Base-by-base conservation (phyloP, 2,888 invertebrate genomes). In the Diarsia rubi region DNA sequence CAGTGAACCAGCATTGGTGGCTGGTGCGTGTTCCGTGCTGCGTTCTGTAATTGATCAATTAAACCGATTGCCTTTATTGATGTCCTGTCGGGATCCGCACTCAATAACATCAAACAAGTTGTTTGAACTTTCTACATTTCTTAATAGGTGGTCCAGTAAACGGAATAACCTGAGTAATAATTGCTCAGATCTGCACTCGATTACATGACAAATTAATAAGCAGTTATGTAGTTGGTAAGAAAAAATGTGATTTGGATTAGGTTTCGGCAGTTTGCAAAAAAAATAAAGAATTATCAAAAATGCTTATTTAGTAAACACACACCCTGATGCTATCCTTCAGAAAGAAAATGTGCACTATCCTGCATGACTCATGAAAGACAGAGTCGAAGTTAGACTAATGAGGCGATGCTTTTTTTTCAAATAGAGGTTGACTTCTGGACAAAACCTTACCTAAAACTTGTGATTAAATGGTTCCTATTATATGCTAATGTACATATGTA, bases 21-120 rank as follows among this genome's bases (percentile, higher is more conserved):
- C 6, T 37, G 37, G 4, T 37, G 5, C 37, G 37, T 42, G 72
- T n/a, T 16, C 49, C 37, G 31, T 19, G n/a, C 27, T 27, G 27
- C 37, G 44, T 24, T 45, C 76, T 75, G 57, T 67, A 83, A 85
- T 82, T 79, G 75, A 67, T 75, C 88, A 90, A 91, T 89, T 89
- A 84, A 73, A 70, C 37, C 54, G 82, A 84, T 83, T 86, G 78
- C 73, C 72, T 75, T 82, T 68, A 89, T 85, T 87, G 90, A 79
- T 77, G 70, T 74, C 82, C 27, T 77, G 75, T 69, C 47, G 85
- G 24, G 79, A 82, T 84, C 37, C 9, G 57, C 45, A 69, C 71
- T 72, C 69, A 69, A 72, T 83, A 60, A 57, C n/a, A n/a, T 42
- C 42, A n/a, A 72, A 63, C 45, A 19, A 63, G 47, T 45, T 68